Evolutionary conservation across 2,888 invertebrate species (phyloP), one percentile per base, ranked within the genome.

Genomic region (Dryocosmus kuriphilus): DNA sequence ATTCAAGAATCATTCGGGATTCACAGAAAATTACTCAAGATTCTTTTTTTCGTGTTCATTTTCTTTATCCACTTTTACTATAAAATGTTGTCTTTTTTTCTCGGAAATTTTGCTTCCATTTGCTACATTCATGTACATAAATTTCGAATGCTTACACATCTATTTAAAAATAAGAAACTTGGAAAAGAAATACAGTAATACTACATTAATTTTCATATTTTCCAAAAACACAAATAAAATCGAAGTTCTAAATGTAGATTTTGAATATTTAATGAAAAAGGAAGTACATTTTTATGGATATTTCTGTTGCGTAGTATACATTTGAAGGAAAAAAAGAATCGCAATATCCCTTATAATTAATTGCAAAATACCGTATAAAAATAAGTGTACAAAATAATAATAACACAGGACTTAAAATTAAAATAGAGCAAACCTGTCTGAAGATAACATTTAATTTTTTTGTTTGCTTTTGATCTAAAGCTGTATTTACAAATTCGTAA

Each of bases 341-440:
- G 38, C 22, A 65, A 41, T 65, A 63, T 11, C 63, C 63, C 35
- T 63, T 63, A 32, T 5, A n/a, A 63, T 35, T n/a, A 63, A 22
- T 2, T 24, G 38, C n/a, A 62, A 62, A 62, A 19, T 27, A n/a
- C 19, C 32, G 16, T 38, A 16, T 30, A 46, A 75, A 38, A 57
- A 51, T 61, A 11, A 63, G 76, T 19, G 11, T 57, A 19, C 32
- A 41, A 67, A 67, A 60, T 27, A 60, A 60, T 27, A 60, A 16
- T 60, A 27, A 27, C 60, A 60, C 41, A 41, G 5, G 27, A 60
- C 24, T 14, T 24, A 27, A 27, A 22, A 24, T 60, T 27, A 27
- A 60, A 60, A 57, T 24, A 14, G 22, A 60, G 27, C 6, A 60
- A 60, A 22, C 22, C 60, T 27, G 14, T 27, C 60, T 27, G 6